Evolutionary conservation across 1,140 invertebrate genomes (phyloP), one percentile per base, ranked within the genome.

Genomic region (Eupristina koningsbergeri): DNA sequence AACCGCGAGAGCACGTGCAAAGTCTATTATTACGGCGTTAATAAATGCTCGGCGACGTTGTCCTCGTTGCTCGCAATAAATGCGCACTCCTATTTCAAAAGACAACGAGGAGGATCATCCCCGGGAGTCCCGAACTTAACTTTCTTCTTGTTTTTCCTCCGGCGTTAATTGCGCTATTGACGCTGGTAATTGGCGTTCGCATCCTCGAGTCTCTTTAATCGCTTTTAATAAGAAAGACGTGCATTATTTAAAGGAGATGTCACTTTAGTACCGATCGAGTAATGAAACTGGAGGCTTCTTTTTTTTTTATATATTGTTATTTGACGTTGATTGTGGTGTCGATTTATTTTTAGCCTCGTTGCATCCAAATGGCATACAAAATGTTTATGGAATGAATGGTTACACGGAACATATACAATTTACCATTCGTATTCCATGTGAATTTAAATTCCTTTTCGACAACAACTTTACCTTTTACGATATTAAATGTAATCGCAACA

Each of bases 21-120:
- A 39, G 29, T 81, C 69, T 81, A 81, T 74, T 74, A 74, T 74
- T 74, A 81, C 69, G 36, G 36, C 47, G 47, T 74, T 74, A 81
- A 74, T 74, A 74, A 81, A 74, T 34, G 77, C 63, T 80, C 67
- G 34, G 58, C 39, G 34, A 7, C 61, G 36, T 67, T 63, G 29
- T 67, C 63, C 9, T 19, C 39, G 39, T 39, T 8, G n/a, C 17
- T 17, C 45, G 63, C 78, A 71, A 80, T 80, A 39, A 80, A 80
- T 1, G 31, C 67, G 79, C 47, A 26, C 67, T 53, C 67, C 64
- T 67, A 73, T 73, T 80, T 80, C 77, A 79, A 79, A 53, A 67
- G 67, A 19, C 53, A 5, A 58, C 53, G 53, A 58, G 19, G 19
- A 34, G 0, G 1, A 22, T 31, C 73, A 71, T 50, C 39, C 29